Evolutionary conservation across 2,797 vertebrate species (phyloP).

Genomic region (Eutrigla gurnardus): DNA sequence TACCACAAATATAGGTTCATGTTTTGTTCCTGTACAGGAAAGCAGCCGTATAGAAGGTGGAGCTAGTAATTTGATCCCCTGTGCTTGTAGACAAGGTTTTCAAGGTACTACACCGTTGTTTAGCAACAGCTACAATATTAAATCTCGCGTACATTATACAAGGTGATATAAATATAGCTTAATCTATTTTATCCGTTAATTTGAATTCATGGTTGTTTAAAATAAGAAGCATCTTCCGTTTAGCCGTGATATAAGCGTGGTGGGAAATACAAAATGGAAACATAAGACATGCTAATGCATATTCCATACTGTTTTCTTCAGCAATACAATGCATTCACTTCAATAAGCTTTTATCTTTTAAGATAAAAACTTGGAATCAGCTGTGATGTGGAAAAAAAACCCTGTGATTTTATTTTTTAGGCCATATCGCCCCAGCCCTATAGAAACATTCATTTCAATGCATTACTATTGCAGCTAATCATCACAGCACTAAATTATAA

Average conservation of each 20-base stretch:
- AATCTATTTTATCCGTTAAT: not conserved
- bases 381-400: too few species aligned
- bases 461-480: not conserved
- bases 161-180: not conserved
- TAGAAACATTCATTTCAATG: not conserved
- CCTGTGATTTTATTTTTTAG: too few species aligned
- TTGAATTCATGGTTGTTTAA: not conserved
- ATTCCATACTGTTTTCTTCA: not conserved
- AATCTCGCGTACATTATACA: not conserved
- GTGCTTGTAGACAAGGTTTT: conserved; percentile 1
- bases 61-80: conserved; percentile 25
- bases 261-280: not conserved
- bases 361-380: too few species aligned
- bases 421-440: not conserved
- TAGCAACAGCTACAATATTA: not conserved
- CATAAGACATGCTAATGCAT: not conserved
- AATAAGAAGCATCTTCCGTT: not conserved
- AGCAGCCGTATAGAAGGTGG: not conserved
- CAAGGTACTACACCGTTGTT: conserved; percentile 4
- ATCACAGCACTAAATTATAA: not conserved
- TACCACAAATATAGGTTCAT: conserved; percentile 30
- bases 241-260: not conserved
- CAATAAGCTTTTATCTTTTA: too few species aligned
- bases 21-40: conserved; percentile 22
- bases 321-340: not conserved